Percentiles rank a stretch among this genome's conserved stretches.
phyloP scores from a whole-genome alignment of 2,797 vertebrate species.

The Danio choprae region DNA sequence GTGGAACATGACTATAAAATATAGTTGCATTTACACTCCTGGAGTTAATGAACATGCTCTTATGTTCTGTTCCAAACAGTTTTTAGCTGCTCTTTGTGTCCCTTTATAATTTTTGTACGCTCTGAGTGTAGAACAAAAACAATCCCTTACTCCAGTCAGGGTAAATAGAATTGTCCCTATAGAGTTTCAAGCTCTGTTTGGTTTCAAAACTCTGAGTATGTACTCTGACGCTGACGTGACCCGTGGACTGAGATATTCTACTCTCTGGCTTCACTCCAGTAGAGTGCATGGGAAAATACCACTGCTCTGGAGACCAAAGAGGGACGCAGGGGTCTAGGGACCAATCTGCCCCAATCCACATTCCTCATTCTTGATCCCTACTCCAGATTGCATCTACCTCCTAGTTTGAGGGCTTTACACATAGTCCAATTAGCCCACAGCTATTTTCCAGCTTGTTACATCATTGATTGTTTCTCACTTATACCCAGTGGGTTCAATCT shows the following conservation, averaged over 20 bases:
- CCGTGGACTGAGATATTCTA: conserved; percentile 74
- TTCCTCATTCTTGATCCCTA: conserved; percentile 43
- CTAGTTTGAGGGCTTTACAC: conserved; percentile 37
- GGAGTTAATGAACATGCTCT: too few relatives aligned
- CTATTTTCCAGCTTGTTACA: conserved; percentile 53
- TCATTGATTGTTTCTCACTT: conserved; percentile 32
- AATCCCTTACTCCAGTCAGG: conserved; percentile 70
- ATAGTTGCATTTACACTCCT: too few relatives aligned
- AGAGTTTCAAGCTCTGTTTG: conserved; percentile 74
- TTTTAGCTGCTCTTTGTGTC: not conserved
- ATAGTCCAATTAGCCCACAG: conserved; percentile 52
- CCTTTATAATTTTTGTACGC: conserved; percentile 33
- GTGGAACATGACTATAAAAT: too few relatives aligned
- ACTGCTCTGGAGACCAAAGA: conserved; percentile 67
- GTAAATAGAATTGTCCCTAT: conserved; percentile 69
- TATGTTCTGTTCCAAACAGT: not conserved
- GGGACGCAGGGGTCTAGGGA: conserved; percentile 64
- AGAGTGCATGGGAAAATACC: conserved; percentile 95
- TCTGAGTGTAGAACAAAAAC: conserved; percentile 68
- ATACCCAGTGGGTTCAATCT: conserved; percentile 36
- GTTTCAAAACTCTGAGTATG: conserved; percentile 76
- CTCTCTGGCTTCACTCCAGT: conserved; percentile 82
- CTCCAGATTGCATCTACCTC: conserved; percentile 34
- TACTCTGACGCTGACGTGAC: conserved; percentile 69
- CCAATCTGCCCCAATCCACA: conserved; percentile 62